Evolutionary conservation across 92 coral and sea anemone species (phyloP), one percentile per base, ranked within the genome.

Genomic region (Virgularia gustaviana): DNA sequence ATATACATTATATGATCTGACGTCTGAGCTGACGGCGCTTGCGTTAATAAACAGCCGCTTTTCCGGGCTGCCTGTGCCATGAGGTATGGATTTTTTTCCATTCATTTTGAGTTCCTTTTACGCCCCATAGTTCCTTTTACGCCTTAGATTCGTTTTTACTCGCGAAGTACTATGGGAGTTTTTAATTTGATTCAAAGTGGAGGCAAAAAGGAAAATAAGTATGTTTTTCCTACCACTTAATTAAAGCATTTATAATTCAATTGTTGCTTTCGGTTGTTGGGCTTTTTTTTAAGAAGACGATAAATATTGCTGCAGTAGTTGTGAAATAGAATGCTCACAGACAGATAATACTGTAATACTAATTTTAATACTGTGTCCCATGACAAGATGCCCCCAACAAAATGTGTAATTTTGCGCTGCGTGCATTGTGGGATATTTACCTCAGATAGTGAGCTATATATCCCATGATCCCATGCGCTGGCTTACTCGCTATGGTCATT

Each of bases 1-100:
- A n/a, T n/a, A n/a, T n/a, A n/a, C n/a, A n/a, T n/a, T n/a, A n/a
- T n/a, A n/a, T n/a, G n/a, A n/a, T n/a, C n/a, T n/a, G n/a, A n/a
- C 86, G 70, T 82, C 27, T 78, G 70, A 32, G 67, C 58, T 23
- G 56, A 49, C 10, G 75, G 75, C 63, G n/a, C n/a, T n/a, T n/a
- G n/a, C n/a, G n/a, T n/a, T n/a, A n/a, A n/a, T n/a, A n/a, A n/a
- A n/a, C n/a, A n/a, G n/a, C n/a, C n/a, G n/a, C n/a, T n/a, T n/a
- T n/a, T n/a, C n/a, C n/a, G n/a, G n/a, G n/a, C n/a, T n/a, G n/a
- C n/a, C n/a, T n/a, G n/a, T n/a, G n/a, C n/a, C n/a, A n/a, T n/a
- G n/a, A n/a, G n/a, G n/a, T n/a, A n/a, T n/a, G n/a, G n/a, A n/a
- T n/a, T n/a, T n/a, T n/a, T n/a, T n/a, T n/a, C n/a, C n/a, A n/a